Conservation (phyloP, 2,888 invertebrate genomes). For the Hydraecia micacea region DNA sequence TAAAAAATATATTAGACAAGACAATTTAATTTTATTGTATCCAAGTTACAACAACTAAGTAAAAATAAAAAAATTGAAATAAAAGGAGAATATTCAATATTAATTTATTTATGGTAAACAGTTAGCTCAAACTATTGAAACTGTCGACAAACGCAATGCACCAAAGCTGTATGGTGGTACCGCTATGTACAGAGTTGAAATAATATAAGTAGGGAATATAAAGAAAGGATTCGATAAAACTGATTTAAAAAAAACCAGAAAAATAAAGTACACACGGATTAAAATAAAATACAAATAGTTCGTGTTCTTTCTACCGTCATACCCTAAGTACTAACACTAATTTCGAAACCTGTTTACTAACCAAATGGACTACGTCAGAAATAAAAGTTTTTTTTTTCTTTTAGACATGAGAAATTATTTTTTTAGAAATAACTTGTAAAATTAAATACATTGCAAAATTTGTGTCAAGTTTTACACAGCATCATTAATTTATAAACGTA, state of each 20-base stretch:
- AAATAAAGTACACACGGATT: background rate
- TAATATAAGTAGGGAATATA: background rate
- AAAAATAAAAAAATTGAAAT: background rate
- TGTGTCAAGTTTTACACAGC: background rate
- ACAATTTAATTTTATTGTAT: background rate
- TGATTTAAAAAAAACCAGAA: background rate
- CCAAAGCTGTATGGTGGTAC: conserved; percentile 41
- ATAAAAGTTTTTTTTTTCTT: background rate
- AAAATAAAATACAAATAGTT: background rate
- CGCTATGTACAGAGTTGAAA: conserved; percentile 12
- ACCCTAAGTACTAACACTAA: background rate
- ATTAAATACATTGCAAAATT: background rate
- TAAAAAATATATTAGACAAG: background rate
- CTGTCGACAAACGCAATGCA: conserved; percentile 52
- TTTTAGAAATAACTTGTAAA: background rate
- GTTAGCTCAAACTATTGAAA: conserved; percentile 6
- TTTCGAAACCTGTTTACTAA: background rate
- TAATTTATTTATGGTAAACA: conserved; percentile 1
- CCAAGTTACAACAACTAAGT: fast-evolving
- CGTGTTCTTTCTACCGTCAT: background rate
- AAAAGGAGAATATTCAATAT: background rate
- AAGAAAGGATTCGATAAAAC: background rate
- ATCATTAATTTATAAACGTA: background rate
- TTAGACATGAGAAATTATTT: background rate
- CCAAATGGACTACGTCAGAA: background rate